These are phyloP conservation scores for Anthoptus insignis DNA, from an alignment of 2,888 invertebrate species.

Conservation along the genomic window DNA sequence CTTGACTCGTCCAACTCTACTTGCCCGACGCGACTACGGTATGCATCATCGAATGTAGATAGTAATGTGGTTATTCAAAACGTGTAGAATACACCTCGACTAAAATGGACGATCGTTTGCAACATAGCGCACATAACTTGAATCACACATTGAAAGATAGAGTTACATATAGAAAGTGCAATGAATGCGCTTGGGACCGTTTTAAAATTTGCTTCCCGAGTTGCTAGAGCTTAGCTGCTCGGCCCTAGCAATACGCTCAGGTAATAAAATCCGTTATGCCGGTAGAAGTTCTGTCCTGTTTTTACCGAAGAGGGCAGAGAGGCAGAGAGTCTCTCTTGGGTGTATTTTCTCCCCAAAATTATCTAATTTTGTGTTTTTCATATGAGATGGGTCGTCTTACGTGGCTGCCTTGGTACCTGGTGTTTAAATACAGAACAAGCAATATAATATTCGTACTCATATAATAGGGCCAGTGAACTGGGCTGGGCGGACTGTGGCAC, in stretches of 20 bases:
- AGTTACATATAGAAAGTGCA: conserved; percentile 9
- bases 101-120: background rate
- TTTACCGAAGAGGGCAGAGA: too few species aligned
- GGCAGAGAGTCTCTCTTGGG: background rate
- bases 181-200: background rate
- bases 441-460: conserved; percentile 38
- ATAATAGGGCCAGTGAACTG: conserved; percentile 82
- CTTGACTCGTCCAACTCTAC: conserved; percentile 62
- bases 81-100: background rate
- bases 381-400: background rate
- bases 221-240: background rate
- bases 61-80: background rate
- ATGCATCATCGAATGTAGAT: conserved; percentile 1
- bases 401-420: conserved; percentile 9
- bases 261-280: too few species aligned
- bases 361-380: background rate
- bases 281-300: too few species aligned
- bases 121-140: background rate
- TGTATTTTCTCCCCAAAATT: background rate
- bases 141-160: background rate
- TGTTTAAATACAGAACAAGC: conserved; percentile 27
- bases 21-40: background rate
- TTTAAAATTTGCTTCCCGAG: background rate
- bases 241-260: background rate
- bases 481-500: conserved; percentile 59